Evolutionary conservation across 2,113 vertebrate species (phyloP), one percentile per base, ranked within the genome.

Genomic region (Lycaon pictus): DNA sequence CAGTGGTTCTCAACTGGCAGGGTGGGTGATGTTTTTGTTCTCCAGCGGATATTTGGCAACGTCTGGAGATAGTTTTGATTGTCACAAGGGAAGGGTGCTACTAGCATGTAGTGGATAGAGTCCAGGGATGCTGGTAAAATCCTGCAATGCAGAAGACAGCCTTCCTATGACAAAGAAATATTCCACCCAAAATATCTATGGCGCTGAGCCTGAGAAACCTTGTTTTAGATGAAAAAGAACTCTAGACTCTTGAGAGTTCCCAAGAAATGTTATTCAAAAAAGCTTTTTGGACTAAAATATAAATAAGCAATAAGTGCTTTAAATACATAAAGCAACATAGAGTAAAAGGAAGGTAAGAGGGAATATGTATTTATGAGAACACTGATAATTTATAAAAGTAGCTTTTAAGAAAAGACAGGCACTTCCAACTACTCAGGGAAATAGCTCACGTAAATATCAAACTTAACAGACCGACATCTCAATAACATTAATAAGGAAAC

Each of bases 291-390:
- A 85, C 67, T 63, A 87, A 93, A 93, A 67, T 82, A 56, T 32
- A 95, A 96, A 67, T 22, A 79, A 62, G 32, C 25, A 92, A 84
- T 35, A 92, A 58, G 53, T 72, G 74, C 29, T 62, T 23, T 17
- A 88, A 95, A 51, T 29, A 62, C 3, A 80, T 48, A 37, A 81
- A 22, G 32, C 35, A 67, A 93, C 72, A 86, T 86, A 37, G 20
- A 81, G 3, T 63, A 67, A 85, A 96, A 77, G 9, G 10, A 35
- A 93, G 13, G 19, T 62, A 90, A 92, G 7, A 88, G 72, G n/a
- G 85, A 92, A 74, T 95, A 79, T 27, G 84, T 88, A 29, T 22
- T 88, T 80, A 48, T 62, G 29, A 48, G 86, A 89, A 79, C 65
- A 55, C 55, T 37, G 23, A 48, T 29, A 37, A 65, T 74, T 79